Base-by-base conservation (phyloP, 2,113 vertebrate genomes). In the Phaethornis superciliosus region DNA sequence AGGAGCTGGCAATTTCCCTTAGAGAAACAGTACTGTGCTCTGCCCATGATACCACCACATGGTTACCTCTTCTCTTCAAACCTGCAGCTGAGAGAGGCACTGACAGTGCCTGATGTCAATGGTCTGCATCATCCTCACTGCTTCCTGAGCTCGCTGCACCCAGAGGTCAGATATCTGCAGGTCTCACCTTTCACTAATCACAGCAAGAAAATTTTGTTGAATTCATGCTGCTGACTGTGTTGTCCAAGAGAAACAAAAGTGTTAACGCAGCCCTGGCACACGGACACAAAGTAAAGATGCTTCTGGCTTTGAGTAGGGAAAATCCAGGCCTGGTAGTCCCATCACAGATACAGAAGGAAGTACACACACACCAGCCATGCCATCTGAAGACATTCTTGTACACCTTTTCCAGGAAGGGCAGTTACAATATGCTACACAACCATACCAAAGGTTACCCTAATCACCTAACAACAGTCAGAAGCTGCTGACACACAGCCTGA, bases 21-120 rank as follows among this genome's bases (percentile, higher is more conserved):
- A 42, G 7, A n/a, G 46, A 46, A 26, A 5, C 1, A 1, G 19
- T 8, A 71, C 40, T 40, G 40, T 40, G 40, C 40, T 40, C 40
- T 12, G 40, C 40, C 40, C 40, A 40, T 40, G 40, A 40, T 12
- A 24, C 8, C 22, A 6, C 56, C 4, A 1, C 62, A n/a, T 32
- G 4, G 1, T 18, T 13, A 28, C 47, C 30, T 33, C 51, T 46
- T 12, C 21, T 58, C 51, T 15, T 32, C 78, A 70, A 56, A 46
- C 52, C 35, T 5, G 24, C 75, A 60, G 51, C 64, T 28, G 30
- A 2, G n/a, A 62, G 46, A 65, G 20, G 22, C 1, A 3, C 44
- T 4, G 12, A 18, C 33, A 15, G 52, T 3, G 30, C 0, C 0
- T 4, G 0, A 18, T 1, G 30, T 49, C 15, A 40, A 37, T 9